Conservation (phyloP, 2,888 invertebrate species). For the Sesia apiformis region DNA sequence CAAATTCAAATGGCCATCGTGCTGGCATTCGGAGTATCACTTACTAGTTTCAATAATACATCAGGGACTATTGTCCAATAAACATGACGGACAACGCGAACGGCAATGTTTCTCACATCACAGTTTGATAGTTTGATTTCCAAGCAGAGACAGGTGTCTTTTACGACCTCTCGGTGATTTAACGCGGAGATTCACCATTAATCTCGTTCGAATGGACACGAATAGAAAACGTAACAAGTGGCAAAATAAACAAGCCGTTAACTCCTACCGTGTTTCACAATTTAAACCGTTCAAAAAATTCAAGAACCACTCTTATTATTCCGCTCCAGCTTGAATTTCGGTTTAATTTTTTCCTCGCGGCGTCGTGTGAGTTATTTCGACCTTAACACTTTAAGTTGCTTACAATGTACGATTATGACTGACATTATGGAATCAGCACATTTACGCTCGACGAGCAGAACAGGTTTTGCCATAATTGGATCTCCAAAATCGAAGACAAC, state of each 20-base stretch:
- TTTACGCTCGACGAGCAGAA: constrained; percentile 25
- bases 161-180: constrained; percentile 64
- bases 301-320: not conserved
- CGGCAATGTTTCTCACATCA: constrained; percentile 39
- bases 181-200: constrained; percentile 61
- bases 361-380: constrained; percentile 33
- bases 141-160: constrained; percentile 64
- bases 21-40: too few relatives aligned
- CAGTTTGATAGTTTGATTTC: constrained; percentile 36
- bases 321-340: not conserved
- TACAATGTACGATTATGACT: constrained; percentile 31
- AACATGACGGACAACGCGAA: too few relatives aligned
- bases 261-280: constrained; percentile 7
- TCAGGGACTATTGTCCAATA: too few relatives aligned
- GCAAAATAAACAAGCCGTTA: constrained; percentile 49
- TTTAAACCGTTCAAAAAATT: not conserved
- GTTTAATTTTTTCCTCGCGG: not conserved
- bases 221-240: constrained; percentile 35
- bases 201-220: constrained; percentile 58
- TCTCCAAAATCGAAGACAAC: constrained; percentile 20
- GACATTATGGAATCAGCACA: constrained; percentile 49
- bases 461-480: constrained; percentile 41
- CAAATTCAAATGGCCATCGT: too few relatives aligned
- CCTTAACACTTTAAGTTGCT: constrained; percentile 37
- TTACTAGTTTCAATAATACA: too few relatives aligned